Base-by-base conservation (phyloP, 2,888 invertebrate genomes). In the Serrognathus titanus region DNA sequence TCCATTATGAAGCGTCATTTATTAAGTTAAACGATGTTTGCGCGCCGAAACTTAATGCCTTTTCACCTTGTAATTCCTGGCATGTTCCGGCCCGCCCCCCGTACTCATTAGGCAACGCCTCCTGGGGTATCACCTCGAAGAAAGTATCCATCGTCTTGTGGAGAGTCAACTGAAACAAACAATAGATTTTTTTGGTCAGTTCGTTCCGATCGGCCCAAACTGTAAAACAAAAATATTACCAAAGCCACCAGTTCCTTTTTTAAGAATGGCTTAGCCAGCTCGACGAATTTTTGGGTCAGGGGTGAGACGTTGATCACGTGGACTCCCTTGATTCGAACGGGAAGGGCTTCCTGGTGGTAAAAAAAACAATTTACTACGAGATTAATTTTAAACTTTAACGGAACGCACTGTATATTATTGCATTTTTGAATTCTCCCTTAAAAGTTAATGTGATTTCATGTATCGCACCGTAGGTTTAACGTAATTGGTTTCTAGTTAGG, bases 241-340 rank as follows among this genome's bases (percentile, higher is more conserved):
- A 49, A 46, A 16, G 78, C 78, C 51, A 79, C 61, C 1, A 89
- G 72, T 36, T 83, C 80, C 66, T 87, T 87, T 69, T 84, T 87
- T 80, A 89, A 82, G 68, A 89, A 88, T 0, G 89, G 88, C 68
- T 78, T 83, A 74, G 89, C 78, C 63, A 89, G 70, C 62, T 83
- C 81, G 76, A 89, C 72, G 57, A 89, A 71, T 63, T 83, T 83
- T 67, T 89, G 89, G 79, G 88, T 83, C 61, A 88, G 85, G 1
- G 81, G 78, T 0, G 85, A 83, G 0, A 86, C 84, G 68, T 86
- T 88, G 55, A 87, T 73, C 59, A 88, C 87, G 69, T 89, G 88
- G 2, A 89, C 77, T 1, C 82, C 85, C 64, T 85, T 83, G 2
- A 89, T 73, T 43, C 85, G 82, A 2, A 86, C 80, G 1, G 88